Evolutionary conservation across 92 coral and sea anemone species (phyloP), one percentile per base, ranked within the genome.

Genomic region (Anthopleura xanthogrammica): DNA sequence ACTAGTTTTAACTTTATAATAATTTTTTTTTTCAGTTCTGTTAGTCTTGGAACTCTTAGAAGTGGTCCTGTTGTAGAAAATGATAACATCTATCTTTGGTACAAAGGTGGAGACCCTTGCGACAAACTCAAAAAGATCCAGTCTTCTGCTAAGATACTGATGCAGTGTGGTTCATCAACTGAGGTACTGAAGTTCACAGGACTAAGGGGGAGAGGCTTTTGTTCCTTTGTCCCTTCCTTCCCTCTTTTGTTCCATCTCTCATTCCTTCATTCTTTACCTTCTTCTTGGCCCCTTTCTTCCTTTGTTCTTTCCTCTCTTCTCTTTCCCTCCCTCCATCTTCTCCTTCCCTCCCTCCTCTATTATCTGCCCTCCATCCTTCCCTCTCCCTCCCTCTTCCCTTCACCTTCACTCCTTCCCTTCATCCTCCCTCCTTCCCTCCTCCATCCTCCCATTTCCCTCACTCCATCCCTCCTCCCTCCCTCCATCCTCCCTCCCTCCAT

Each of bases 41-140:
- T 14, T n/a, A 87, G 75, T 56, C 91, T 93, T 72, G 98, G 98
- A 40, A 57, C 77, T 24, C 68, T 91, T 36, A 84, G 71, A 54
- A 84, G 82, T 40, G 89, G 93, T 52, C 98, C 98, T 16, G 74
- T 72, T 55, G 82, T 77, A 42, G 87, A 77, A 40, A 80, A 85
- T 17, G 58, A 58, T 42, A 77, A 48, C 55, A 87, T 93, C 17
- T 87, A 79, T 75, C 81, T 93, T 74, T 52, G 50, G 41, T 93
- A 91, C 39, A 89, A 90, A 29, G 90, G 88, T 17, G 98, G 98
- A 5, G 90, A 87, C 41, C 16, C 23, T 48, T 92, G 94, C 41
- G 12, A 64, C 29, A 60, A 62, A 29, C 11, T 11, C 16, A 88
- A 54, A 42, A 36, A 43, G 7, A 68, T 12, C 36, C 77, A 16